These are phyloP conservation scores for Heterodera carotae DNA, from an alignment of 1,140 invertebrate genomes.

Conservation along the genomic window DNA sequence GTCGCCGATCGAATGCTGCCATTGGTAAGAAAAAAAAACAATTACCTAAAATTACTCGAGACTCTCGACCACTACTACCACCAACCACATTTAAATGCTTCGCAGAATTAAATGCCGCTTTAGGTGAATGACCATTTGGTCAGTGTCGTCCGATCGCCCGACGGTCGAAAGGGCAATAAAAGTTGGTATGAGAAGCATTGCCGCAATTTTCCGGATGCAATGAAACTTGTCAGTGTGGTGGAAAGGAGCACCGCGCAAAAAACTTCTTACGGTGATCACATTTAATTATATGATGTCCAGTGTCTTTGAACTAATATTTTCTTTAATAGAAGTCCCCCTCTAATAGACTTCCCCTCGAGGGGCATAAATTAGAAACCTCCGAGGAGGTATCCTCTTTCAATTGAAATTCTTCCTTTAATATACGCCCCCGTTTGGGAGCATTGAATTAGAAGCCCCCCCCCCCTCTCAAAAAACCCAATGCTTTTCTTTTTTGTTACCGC, in stretches of 20 bases:
- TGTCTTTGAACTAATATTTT: no score
- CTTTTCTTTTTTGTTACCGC: no score
- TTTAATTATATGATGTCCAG: not conserved
- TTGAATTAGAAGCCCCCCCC: not conserved
- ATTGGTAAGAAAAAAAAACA: no score
- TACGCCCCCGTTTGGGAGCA: not conserved
- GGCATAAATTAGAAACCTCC: no score
- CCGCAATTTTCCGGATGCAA: not conserved
- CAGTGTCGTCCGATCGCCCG: not conserved
- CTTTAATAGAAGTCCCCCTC: no score
- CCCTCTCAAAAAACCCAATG: no score
- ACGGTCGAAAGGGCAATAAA: slow-evolving; percentile 2
- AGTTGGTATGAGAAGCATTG: slow-evolving; percentile 9
- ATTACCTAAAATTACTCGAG: no score
- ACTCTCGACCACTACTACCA: no score
- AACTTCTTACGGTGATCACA: not conserved
- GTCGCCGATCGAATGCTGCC: slow-evolving; percentile 2
- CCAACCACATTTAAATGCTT: no score
- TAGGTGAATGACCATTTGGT: not conserved
- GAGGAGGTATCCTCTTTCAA: no score
- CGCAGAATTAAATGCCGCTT: no score
- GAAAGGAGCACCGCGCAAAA: slow-evolving; percentile 7
- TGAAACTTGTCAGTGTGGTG: not conserved
- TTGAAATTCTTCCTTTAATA: not conserved
- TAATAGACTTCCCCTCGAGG: no score